These are phyloP conservation scores for Choreutis nemorana DNA, from an alignment of 2,888 invertebrate species.

Conservation along the genomic window DNA sequence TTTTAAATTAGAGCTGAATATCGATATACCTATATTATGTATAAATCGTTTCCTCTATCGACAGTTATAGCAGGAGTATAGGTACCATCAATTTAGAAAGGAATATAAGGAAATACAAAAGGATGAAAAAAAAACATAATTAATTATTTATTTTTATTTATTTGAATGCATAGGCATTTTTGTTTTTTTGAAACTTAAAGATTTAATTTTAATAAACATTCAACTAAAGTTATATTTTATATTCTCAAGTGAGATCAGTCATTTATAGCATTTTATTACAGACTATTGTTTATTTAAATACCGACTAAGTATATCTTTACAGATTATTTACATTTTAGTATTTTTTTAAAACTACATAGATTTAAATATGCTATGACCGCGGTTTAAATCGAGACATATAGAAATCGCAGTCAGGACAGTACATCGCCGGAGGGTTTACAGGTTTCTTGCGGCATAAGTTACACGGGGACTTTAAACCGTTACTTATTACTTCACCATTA, in stretches of 20 bases:
- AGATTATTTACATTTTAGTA: constrained; percentile 1
- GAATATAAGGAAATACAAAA: no score
- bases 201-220: no score
- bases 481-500: constrained; percentile 25
- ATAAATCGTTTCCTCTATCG: no score
- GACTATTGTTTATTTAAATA: constrained; percentile 1
- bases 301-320: background rate
- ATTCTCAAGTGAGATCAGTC: constrained; percentile 51
- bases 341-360: background rate
- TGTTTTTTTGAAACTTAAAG: background rate
- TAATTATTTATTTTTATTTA: constrained; percentile 2
- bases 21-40: no score
- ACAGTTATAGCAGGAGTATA: no score
- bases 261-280: constrained; percentile 7
- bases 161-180: no score
- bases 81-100: no score
- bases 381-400: constrained; percentile 88
- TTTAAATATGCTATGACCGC: constrained; percentile 43
- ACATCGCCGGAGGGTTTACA: constrained; percentile 78
- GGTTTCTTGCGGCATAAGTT: constrained; percentile 88
- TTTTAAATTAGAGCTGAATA: no score
- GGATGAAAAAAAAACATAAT: no score
- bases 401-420: constrained; percentile 91
- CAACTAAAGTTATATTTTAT: no score
- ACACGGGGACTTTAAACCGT: constrained; percentile 71